These are phyloP conservation scores for Brachyrhaphis roseni DNA, from an alignment of 2,797 vertebrate species.

Conservation along the genomic window DNA sequence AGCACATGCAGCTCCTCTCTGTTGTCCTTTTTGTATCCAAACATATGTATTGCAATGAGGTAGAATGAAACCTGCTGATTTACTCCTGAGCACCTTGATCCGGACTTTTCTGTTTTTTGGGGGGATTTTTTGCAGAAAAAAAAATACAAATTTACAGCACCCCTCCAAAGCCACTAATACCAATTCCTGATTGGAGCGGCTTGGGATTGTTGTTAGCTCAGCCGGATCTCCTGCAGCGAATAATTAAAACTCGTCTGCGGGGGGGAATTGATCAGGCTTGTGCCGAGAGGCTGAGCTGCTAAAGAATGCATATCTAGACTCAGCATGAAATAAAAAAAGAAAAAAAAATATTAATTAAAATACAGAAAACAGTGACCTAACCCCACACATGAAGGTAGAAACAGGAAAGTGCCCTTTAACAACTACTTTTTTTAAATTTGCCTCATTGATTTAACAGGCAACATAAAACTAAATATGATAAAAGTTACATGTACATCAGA, in stretches of 20 bases:
- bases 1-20: not conserved
- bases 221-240: constrained; percentile 67
- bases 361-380: constrained; percentile 38
- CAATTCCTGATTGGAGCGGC: constrained; percentile 72
- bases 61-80: constrained; percentile 73
- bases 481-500: constrained; percentile 7
- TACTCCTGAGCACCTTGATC: constrained; percentile 54
- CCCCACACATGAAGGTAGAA: constrained; percentile 37
- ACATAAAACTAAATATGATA: constrained; percentile 1
- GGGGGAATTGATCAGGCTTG: constrained; percentile 56
- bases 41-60: constrained; percentile 69
- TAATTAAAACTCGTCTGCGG: constrained; percentile 74
- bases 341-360: constrained; percentile 16
- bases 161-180: constrained; percentile 73
- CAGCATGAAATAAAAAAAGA: constrained; percentile 38
- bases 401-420: constrained; percentile 28
- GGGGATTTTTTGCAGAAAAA: constrained; percentile 49
- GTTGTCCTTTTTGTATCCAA: not conserved
- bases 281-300: constrained; percentile 72
- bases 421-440: constrained; percentile 3
- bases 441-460: constrained; percentile 18
- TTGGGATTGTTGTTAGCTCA: constrained; percentile 76
- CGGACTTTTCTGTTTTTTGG: constrained; percentile 33
- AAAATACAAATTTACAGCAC: constrained; percentile 27
- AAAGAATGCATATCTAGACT: constrained; percentile 75